Percentiles rank a stretch among this genome's conserved stretches.
These are phyloP conservation scores for Parelbella ahira DNA, from an alignment of 2,888 invertebrate genomes.

Conservation along the genomic window DNA sequence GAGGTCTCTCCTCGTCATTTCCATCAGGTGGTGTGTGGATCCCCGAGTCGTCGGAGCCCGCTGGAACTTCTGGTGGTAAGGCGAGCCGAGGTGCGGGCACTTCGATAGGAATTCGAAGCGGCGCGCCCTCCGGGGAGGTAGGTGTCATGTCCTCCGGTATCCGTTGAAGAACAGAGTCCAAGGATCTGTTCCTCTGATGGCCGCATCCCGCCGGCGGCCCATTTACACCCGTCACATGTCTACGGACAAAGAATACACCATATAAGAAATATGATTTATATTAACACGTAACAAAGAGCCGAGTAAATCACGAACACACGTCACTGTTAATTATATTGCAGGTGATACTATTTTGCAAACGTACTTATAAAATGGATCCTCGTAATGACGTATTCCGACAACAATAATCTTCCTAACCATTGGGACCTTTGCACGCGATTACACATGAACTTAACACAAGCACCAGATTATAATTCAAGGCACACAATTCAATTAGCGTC, in stretches of 20 bases:
- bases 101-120: slow-evolving; percentile 60
- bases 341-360: no score
- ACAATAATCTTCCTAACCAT: slow-evolving; percentile 76
- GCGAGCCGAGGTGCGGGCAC: slow-evolving; percentile 80
- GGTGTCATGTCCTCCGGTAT: slow-evolving; percentile 91
- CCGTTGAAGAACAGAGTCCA: slow-evolving; percentile 93
- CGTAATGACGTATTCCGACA: slow-evolving; percentile 68
- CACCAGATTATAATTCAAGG: slow-evolving; percentile 34
- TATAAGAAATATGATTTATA: slow-evolving; percentile 7
- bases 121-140: slow-evolving; percentile 68
- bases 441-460: slow-evolving; percentile 40
- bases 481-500: slow-evolving; percentile 47
- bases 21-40: slow-evolving; percentile 77
- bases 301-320: no score
- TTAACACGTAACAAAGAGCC: slow-evolving; percentile 23
- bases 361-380: slow-evolving; percentile 74
- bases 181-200: slow-evolving; percentile 93
- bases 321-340: no score
- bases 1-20: slow-evolving; percentile 75
- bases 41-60: slow-evolving; percentile 90
- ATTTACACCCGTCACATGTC: slow-evolving; percentile 70
- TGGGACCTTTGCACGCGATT: slow-evolving; percentile 44
- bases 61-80: slow-evolving; percentile 68
- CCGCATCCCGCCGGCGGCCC: slow-evolving; percentile 80
- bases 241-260: slow-evolving; percentile 49